A percentile compares a stretch with the other conserved stretches of the same genome.
Evolutionary conservation across 2,113 vertebrate genomes (phyloP).

Genomic region (Pygoscelis adeliae): DNA sequence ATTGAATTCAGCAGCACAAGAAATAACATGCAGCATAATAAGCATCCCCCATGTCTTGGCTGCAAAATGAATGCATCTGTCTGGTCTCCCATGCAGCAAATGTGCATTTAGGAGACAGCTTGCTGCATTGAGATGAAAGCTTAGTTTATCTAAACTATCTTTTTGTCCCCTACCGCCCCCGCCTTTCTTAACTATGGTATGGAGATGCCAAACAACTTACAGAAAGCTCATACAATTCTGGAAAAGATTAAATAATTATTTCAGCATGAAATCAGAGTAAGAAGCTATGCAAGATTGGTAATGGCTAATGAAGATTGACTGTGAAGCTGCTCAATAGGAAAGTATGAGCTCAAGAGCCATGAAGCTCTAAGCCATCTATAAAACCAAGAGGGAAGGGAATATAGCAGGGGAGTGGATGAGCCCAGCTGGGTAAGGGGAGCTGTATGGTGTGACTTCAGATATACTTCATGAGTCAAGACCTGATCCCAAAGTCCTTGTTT

Average conservation of each 20-base stretch:
- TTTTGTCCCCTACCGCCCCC: fast-evolving
- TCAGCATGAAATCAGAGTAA: neutral
- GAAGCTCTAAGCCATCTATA: neutral
- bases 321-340: neutral
- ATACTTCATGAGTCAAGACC: neutral
- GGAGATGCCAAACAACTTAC: neutral
- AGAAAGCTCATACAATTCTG: neutral
- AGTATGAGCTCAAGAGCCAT: neutral
- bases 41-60: neutral
- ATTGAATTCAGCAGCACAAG: neutral
- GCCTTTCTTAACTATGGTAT: neutral
- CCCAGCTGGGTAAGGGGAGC: neutral
- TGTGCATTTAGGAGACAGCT: neutral
- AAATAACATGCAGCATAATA: neutral
- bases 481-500: neutral
- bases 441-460: neutral
- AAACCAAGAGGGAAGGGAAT: neutral
- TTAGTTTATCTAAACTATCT: neutral
- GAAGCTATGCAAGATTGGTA: neutral
- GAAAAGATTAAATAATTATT: neutral
- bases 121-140: neutral
- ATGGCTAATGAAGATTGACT: neutral
- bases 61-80: neutral
- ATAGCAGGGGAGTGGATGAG: neutral
- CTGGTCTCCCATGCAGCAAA: neutral